These are phyloP conservation scores for Catostylus mosaicus DNA, from an alignment of 30 jellyfish, hydroid and myxozoan species.

Conservation along the genomic window DNA sequence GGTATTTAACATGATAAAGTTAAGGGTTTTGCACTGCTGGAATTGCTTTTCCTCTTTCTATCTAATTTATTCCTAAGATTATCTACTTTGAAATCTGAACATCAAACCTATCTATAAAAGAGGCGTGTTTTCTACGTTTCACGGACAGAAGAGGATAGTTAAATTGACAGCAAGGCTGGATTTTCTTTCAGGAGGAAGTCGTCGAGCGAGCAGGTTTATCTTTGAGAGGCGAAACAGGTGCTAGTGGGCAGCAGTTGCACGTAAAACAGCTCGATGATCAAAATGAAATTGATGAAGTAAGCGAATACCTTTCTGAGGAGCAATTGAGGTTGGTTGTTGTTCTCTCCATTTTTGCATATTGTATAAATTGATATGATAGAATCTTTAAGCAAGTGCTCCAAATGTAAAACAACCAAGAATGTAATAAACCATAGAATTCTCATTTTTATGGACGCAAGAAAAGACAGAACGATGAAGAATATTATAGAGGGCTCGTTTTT, in stretches of 20 bases:
- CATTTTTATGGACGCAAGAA: too few species aligned
- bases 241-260: not conserved
- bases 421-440: too few species aligned
- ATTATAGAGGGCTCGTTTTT: too few species aligned
- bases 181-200: not conserved
- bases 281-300: not conserved
- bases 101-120: not conserved
- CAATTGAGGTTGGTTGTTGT: constrained; percentile 1
- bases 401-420: too few species aligned
- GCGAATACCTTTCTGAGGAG: constrained; percentile 3
- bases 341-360: too few species aligned
- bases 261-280: not conserved
- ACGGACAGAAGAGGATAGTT: too few species aligned
- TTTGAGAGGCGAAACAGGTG: not conserved
- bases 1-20: not conserved
- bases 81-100: not conserved
- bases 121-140: too few species aligned
- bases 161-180: not conserved
- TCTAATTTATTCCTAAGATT: not conserved
- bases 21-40: not conserved
- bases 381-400: too few species aligned
- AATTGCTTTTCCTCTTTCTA: not conserved
- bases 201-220: not conserved
- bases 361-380: too few species aligned
- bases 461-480: too few species aligned